Base-by-base conservation (phyloP, 2,797 vertebrate genomes). In the Pangasius macronema region DNA sequence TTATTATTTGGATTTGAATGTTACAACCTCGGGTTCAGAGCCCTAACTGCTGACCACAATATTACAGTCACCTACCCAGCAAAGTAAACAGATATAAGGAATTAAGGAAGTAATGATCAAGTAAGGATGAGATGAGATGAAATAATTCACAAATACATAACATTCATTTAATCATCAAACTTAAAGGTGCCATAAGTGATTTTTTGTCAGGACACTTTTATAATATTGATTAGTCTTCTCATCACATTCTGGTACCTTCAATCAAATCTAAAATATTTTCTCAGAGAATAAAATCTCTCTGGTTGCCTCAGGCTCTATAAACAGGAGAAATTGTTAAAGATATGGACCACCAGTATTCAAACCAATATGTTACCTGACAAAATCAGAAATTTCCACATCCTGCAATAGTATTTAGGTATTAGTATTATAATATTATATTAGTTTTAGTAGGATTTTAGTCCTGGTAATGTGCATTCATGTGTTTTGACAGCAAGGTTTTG, bases 1-100 rank as follows among this genome's bases (percentile, higher is more conserved):
- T 67, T 61, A 36, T 13, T 81, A 83, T 83, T 51, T 67, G 27
- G n/a, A 67, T 46, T 46, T 67, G 27, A 82, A 30, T 42, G 67
- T 65, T 46, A 42, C 3, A 63, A 82, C 59, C 57, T 30, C 20
- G 24, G 39, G 80, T 36, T 63, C 39, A 61, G 53, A 5, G 53
- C 20, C 13, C 55, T 30, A 33, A 57, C 24, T 24, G 0, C 72
- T 75, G 42, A 76, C 55, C 6, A 3, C 30, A 3, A 1, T 49
- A 33, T 46, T 57, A 67, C 51, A 0, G 22, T 36, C 42, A 72
- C 65, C 27, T 20, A n/a, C 49, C 2, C 20, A 75, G 53, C 7
- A 33, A 79, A 77, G 51, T n/a, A n/a, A 53, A 53, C 13, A 20
- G 16, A 33, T 22, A 18, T 55, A 51, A 81, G 3, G 36, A 39